Evolutionary conservation across 2,888 invertebrate species (phyloP), one percentile per base, ranked within the genome.

Genomic region (Arge pagana): DNA sequence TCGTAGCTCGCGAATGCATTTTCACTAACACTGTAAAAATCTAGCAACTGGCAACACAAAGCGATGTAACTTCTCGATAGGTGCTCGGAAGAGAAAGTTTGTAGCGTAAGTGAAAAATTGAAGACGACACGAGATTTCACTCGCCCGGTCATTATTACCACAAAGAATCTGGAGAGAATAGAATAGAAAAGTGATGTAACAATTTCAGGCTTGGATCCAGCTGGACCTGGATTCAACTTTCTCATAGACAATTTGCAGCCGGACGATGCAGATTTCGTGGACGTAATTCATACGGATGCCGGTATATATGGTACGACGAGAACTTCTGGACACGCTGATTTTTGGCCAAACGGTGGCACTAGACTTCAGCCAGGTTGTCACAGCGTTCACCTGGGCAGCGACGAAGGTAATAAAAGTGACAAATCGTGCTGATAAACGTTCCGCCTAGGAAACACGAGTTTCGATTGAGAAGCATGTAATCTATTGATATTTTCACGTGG

Each of bases 301-400:
- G 79, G 79, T 0, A 60, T 72, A 15, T 79, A 70, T 51, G 82
- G 82, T 0, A 62, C 74, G 0, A 68, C 72, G 0, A 24, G 52
- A 1, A 39, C 39, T 2, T 62, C 70, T 0, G 82, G 77, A 0
- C 75, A 73, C 21, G 81, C 67, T 0, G 80, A 81, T 68, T 82
- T 79, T 67, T 80, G 77, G 72, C 81, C 81, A 0, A 82, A 82
- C 26, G 74, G 68, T 0, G 82, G 82, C 0, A 58, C 52, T 0
- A 76, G 80, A 4, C 65, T 74, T 45, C 82, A 82, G 55, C 81
- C 82, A 0, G 82, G 82, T 0, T 82, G 82, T 51, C 53, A 70
- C 1, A 0, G 3, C 1, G 4, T 45, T 76, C 0, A 73, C 72
- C 8, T 57, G 30, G 37, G 36, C 36, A 55, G 51, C 31, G 8